Evolutionary conservation across 2,113 vertebrate species (phyloP).

Genomic region (Anarhynchus alexandrinus): DNA sequence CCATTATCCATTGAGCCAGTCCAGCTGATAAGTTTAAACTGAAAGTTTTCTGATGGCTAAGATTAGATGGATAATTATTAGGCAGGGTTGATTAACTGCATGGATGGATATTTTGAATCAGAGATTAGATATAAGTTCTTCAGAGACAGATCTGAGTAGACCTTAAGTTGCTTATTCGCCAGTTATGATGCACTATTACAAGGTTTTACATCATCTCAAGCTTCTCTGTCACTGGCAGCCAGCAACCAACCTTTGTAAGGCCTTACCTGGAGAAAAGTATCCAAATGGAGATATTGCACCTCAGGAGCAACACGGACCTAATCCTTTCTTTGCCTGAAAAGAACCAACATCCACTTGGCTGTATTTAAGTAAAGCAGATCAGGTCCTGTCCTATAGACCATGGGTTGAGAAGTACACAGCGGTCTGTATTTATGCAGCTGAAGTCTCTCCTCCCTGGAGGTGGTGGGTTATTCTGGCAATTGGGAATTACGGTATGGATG

Average conservation of each 20-base stretch:
- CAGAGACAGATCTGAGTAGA: neutral
- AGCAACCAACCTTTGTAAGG: neutral
- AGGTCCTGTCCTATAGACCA: neutral
- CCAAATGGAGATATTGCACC: neutral
- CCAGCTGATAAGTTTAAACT: neutral
- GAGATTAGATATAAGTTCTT: neutral
- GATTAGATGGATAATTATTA: neutral
- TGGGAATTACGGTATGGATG: neutral
- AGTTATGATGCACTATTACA: neutral
- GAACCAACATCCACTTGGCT: neutral
- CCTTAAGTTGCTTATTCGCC: neutral
- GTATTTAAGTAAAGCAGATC: neutral
- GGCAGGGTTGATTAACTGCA: neutral
- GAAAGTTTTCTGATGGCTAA: neutral
- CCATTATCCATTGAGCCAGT: neutral
- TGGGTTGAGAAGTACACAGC: neutral
- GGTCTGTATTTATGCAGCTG: neutral
- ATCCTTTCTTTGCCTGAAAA: neutral
- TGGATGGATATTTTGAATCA: neutral
- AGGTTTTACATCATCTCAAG: neutral
- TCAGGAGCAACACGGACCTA: neutral
- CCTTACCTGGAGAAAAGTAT: neutral
- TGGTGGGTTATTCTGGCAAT: neutral
- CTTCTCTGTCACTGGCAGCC: neutral
- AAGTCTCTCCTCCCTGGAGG: neutral